Conservation (phyloP, 2,113 vertebrate species). For the Nothocercus julius region DNA sequence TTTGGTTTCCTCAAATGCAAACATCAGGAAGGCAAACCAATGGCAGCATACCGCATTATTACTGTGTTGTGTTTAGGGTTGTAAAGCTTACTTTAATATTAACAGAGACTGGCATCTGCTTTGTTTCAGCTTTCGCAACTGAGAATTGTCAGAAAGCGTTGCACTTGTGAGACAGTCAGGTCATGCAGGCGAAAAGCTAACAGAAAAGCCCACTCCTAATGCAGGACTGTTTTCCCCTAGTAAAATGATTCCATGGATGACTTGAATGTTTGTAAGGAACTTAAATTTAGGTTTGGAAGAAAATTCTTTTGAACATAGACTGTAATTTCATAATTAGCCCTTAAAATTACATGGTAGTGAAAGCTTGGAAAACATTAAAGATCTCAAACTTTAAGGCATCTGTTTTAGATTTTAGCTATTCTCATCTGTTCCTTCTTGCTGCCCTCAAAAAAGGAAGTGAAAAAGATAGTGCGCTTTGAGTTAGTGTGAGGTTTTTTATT, state of each 20-base stretch:
- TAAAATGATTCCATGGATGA: slow-evolving; percentile 13
- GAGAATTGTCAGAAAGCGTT: slow-evolving; percentile 25
- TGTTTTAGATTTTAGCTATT: slow-evolving; percentile 52
- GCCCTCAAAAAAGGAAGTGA: background rate
- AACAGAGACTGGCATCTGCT: slow-evolving; percentile 46
- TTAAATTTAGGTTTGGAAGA: slow-evolving; percentile 46
- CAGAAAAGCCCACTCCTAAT: background rate
- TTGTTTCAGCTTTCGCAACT: slow-evolving; percentile 18
- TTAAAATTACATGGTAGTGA: slow-evolving; percentile 71
- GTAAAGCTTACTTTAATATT: slow-evolving; percentile 34
- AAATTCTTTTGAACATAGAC: slow-evolving; percentile 31
- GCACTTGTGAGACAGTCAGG: background rate
- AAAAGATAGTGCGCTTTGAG: slow-evolving; percentile 20
- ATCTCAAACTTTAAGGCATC: slow-evolving; percentile 41
- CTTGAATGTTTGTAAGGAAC: slow-evolving; percentile 29
- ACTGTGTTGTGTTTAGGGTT: slow-evolving; percentile 34
- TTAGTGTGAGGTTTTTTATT: background rate
- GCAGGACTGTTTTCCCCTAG: background rate
- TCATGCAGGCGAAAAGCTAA: background rate
- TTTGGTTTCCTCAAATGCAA: slow-evolving; percentile 22
- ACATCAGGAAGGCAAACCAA: background rate
- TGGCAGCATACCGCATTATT: slow-evolving; percentile 17
- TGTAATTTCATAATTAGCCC: slow-evolving; percentile 72
- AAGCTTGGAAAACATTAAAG: slow-evolving; percentile 42
- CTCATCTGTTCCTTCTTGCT: background rate